phyloP scores from a whole-genome alignment of 2,888 invertebrate species.

The Chloroclysta siterata region DNA sequence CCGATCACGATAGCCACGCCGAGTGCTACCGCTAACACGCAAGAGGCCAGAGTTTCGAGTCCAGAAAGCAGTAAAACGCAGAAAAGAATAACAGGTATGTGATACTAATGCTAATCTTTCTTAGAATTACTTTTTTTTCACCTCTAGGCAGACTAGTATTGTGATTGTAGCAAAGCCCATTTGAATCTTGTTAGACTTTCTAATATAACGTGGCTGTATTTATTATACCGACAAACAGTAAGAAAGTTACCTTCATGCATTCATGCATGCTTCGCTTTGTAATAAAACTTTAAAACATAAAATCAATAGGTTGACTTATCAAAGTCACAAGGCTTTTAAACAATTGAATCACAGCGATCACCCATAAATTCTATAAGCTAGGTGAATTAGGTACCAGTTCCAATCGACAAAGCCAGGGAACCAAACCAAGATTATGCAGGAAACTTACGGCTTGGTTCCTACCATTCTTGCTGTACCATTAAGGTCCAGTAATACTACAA shows the following conservation, averaged over 20 bases:
- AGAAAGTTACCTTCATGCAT: too few relatives aligned
- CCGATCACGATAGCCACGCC: slow-evolving; percentile 72
- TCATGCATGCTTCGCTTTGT: not conserved
- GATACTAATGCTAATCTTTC: slow-evolving; percentile 6
- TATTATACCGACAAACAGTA: not conserved
- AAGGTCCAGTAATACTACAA: too few relatives aligned
- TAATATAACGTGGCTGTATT: not conserved
- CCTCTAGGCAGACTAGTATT: not conserved
- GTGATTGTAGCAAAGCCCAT: slow-evolving; percentile 5
- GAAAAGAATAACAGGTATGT: slow-evolving; percentile 86
- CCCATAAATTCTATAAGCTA: too few relatives aligned
- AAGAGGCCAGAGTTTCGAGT: slow-evolving; percentile 71
- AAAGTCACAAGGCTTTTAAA: too few relatives aligned
- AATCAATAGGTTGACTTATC: too few relatives aligned
- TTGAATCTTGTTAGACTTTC: slow-evolving; percentile 24
- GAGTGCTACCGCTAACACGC: slow-evolving; percentile 56
- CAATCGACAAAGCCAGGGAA: too few relatives aligned
- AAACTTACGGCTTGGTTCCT: too few relatives aligned
- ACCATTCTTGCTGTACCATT: too few relatives aligned
- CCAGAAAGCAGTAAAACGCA: slow-evolving; percentile 81
- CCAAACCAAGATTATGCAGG: too few relatives aligned
- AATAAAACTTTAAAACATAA: not conserved
- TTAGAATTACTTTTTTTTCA: not conserved
- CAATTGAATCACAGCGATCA: too few relatives aligned
- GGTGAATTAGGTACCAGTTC: too few relatives aligned